Evolutionary conservation across 2,113 vertebrate genomes (phyloP).

Genomic region (Cynoglossus semilaevis): DNA sequence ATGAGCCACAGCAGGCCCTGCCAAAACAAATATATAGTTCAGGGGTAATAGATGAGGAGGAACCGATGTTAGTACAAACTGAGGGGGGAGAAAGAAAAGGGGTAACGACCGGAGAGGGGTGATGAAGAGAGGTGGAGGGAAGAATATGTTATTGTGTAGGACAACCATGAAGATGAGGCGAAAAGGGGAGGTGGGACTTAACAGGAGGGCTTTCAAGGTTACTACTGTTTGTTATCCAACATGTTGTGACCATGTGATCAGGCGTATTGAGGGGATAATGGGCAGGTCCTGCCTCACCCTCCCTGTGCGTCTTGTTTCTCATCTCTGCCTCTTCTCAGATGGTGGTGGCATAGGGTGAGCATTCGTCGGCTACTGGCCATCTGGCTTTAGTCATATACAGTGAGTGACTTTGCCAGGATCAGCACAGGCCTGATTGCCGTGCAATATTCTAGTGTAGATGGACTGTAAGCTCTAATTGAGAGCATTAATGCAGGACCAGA

Average conservation of each 20-base stretch:
- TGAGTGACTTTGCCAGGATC: slow-evolving; percentile 68
- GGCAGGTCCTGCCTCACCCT: slow-evolving; percentile 26
- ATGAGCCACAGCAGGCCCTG: slow-evolving; percentile 28
- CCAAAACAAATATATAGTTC: slow-evolving; percentile 65
- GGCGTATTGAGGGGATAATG: slow-evolving; percentile 45
- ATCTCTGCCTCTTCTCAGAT: slow-evolving; percentile 12
- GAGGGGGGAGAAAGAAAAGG: slow-evolving; percentile 13
- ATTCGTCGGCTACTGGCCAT: slow-evolving; percentile 58
- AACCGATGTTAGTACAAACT: slow-evolving; percentile 32
- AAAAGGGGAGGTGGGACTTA: slow-evolving; percentile 11
- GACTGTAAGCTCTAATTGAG: slow-evolving; percentile 73
- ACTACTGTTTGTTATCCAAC: slow-evolving; percentile 52
- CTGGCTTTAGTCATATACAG: slow-evolving; percentile 58
- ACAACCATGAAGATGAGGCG: slow-evolving; percentile 25
- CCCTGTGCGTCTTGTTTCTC: slow-evolving; percentile 11
- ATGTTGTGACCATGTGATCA: slow-evolving; percentile 41
- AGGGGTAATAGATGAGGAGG: slow-evolving; percentile 48
- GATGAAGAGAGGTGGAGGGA: slow-evolving; percentile 24
- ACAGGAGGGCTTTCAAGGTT: slow-evolving; percentile 60
- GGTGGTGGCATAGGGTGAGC: slow-evolving; percentile 35
- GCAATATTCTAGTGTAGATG: slow-evolving; percentile 68
- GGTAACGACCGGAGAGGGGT: slow-evolving; percentile 21
- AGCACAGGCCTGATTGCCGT: slow-evolving; percentile 43
- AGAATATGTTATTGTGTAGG: slow-evolving; percentile 27
- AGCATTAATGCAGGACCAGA: slow-evolving; percentile 62